phyloP scores from a whole-genome alignment of 2,113 vertebrate genomes.

The Chlamydotis undulata region DNA sequence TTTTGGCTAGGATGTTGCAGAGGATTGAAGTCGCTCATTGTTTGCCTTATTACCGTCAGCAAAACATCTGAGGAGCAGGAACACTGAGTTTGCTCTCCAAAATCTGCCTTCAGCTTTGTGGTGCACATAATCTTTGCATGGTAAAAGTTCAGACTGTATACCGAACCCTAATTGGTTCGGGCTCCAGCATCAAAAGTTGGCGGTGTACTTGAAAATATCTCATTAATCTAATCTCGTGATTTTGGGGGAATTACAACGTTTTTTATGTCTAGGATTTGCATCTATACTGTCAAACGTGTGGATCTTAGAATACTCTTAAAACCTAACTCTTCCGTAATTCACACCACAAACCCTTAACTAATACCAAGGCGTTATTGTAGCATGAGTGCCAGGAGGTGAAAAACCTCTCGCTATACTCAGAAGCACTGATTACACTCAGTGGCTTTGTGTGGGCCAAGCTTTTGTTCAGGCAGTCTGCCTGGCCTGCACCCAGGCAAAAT shows the following conservation, averaged over 20 bases:
- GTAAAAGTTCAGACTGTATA: slow-evolving; percentile 25
- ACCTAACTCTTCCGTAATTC: not conserved
- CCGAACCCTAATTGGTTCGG: not conserved
- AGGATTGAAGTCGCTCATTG: not conserved
- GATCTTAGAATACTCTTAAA: slow-evolving; percentile 1
- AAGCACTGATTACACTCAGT: not conserved
- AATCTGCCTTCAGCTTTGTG: slow-evolving; percentile 23
- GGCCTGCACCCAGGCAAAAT: slow-evolving; percentile 33
- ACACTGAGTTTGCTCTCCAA: not conserved
- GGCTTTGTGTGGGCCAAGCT: slow-evolving; percentile 30
- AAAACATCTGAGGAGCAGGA: slow-evolving; percentile 9
- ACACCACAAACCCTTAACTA: slow-evolving; percentile 11
- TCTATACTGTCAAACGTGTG: not conserved
- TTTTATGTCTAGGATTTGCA: slow-evolving; percentile 24
- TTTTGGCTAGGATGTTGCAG: not conserved
- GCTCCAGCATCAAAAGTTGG: slow-evolving; percentile 36
- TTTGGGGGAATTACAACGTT: not conserved
- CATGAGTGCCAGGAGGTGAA: not conserved
- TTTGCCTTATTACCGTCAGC: slow-evolving; percentile 13
- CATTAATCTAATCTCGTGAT: slow-evolving; percentile 22
- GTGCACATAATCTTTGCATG: not conserved
- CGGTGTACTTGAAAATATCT: not conserved
- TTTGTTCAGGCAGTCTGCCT: slow-evolving; percentile 42
- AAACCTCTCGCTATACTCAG: not conserved
- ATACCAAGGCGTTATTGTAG: not conserved